phyloP scores from a whole-genome alignment of 2,888 invertebrate genomes.

The Platerodrilus igneus region DNA sequence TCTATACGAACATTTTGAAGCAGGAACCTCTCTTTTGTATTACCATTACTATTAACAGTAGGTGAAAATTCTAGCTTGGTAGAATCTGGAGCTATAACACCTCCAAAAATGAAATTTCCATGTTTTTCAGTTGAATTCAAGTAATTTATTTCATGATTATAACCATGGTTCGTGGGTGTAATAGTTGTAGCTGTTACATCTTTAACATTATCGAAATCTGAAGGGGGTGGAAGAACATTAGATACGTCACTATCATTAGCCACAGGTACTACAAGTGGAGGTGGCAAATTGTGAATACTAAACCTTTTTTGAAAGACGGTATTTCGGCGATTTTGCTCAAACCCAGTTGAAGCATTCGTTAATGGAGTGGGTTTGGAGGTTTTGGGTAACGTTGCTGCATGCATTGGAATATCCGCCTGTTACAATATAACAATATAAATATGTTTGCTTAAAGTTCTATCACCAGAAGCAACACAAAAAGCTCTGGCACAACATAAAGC shows the following conservation, averaged over 20 bases:
- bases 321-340: neutral
- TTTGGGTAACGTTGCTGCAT: constrained; percentile 41
- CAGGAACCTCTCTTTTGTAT: no score
- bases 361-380: constrained; percentile 28
- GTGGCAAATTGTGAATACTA: constrained; percentile 14
- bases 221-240: constrained; percentile 21
- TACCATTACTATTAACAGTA: no score
- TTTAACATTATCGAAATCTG: constrained; percentile 17
- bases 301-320: constrained; percentile 2
- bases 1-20: no score
- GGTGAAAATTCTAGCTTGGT: no score
- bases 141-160: no score
- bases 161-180: no score
- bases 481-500: neutral
- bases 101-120: no score
- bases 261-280: constrained; percentile 10
- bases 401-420: constrained; percentile 30
- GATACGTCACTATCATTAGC: neutral
- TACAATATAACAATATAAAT: constrained; percentile 28
- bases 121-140: no score
- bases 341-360: neutral
- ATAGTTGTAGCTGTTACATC: no score
- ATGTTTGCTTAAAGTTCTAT: constrained; percentile 14
- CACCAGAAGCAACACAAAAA: constrained; percentile 19
- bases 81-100: no score